Base-by-base conservation (phyloP, 2,113 vertebrate species). In the Sinocyclocheilus rhinocerous region DNA sequence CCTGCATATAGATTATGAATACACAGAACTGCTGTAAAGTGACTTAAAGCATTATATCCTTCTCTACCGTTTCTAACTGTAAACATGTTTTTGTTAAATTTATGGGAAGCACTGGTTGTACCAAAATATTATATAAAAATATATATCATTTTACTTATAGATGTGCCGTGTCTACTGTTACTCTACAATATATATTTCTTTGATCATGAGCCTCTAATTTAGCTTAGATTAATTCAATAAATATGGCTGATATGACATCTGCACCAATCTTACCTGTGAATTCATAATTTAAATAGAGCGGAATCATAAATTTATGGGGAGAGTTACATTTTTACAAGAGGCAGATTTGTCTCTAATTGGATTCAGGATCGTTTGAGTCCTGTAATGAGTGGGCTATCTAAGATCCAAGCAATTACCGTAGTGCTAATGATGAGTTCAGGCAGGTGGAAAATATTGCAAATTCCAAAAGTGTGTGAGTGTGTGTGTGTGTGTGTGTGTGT, bases 351-450 rank as follows among this genome's bases (percentile, higher is more conserved):
- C 67, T 72, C 11, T 83, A 83, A 83, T 83, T 83, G 67, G 67
- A 83, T 73, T 57, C 81, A 73, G 18, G 24, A 55, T 70, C 45
- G 63, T 83, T 55, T 83, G 42, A n/a, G 67, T 57, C 12, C 29
- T 42, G 10, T 73, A 83, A 83, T 83, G 81, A 83, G 81, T 57
- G 67, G 50, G 67, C 81, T 72, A 83, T 83, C 81, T 39, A 42
- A 83, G 63, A 82, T 69, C 80, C 81, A 72, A 83, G 67, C 50
- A 83, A 83, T 70, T 57, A 83, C 26, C 26, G 0, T 39, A 73
- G 48, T 39, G 67, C 50, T 83, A 83, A 83, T 83, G 45, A 83
- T 83, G 65, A 57, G 81, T 72, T 82, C 80, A 82, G 80, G 26
- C 63, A 82, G 80, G 80, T 82, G 80, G 63, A 82, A 82, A 81